Base-by-base conservation (phyloP, 1,140 invertebrate species). In the Heliconius eleuchia region DNA sequence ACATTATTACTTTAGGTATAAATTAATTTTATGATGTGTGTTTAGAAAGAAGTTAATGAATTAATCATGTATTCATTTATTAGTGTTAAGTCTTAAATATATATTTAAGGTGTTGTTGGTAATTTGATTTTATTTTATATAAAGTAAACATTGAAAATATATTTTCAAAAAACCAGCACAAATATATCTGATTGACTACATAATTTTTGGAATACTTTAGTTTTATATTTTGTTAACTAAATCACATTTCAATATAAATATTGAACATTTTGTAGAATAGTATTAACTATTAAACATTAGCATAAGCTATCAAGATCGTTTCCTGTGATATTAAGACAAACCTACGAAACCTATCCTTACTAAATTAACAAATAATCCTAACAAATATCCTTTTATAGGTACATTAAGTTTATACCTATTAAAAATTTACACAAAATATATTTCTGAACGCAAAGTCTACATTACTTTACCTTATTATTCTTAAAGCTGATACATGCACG, bases 291-390 rank as follows among this genome's bases (percentile, higher is more conserved):
- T 66, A 11, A 66, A 66, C 27, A 11, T 66, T 66, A 66, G 27
- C 27, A 66, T 66, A 30, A 66, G 30, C 30, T 66, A 66, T 66
- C 27, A 66, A 66, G 27, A 66, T 73, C 71, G 50, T 73, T 73
- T 50, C 71, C 71, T 73, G 71, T 73, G 71, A 73, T 73, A 73
- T 73, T 42, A 50, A 73, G 60, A 73, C 16, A 72, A 39, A 18
- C 42, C 71, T 46, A n/a, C 39, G 11, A 46, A 46, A 73, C n/a
- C 42, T 73, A 73, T 73, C 30, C 42, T 50, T n/a, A 46, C 37
- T 46, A 46, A 73, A 46, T 42, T 73, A 42, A 73, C n/a, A 39
- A n/a, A 73, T 73, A 73, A 39, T 46, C 23, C 23, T 23, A 23
- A 23, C 23, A 23, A 23, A 23, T 23, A 23, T 23, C 42, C 39